A percentile compares a stretch with the other conserved stretches of the same genome.
Evolutionary conservation across 2,113 vertebrate species (phyloP).

Genomic region (Carassius gibelio): DNA sequence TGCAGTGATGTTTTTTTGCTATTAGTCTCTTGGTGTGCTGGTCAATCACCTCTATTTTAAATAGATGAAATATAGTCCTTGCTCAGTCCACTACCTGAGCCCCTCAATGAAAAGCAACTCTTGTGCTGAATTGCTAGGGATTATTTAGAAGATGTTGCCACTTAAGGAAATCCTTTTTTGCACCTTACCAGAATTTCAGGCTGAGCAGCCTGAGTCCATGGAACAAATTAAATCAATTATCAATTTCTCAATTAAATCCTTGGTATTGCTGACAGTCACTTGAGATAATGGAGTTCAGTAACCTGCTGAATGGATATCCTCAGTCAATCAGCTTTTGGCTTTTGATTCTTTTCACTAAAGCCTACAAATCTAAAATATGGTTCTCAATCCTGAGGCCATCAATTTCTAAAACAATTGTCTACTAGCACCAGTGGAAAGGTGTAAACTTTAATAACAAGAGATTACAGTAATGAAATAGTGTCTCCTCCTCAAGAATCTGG

Average conservation of each 20-base stretch:
- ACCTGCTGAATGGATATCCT: neutral
- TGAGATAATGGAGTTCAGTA: conserved; percentile 3
- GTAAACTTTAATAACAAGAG: neutral
- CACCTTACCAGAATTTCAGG: conserved; percentile 20
- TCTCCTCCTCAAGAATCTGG: neutral
- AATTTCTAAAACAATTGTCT: neutral
- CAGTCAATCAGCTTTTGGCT: neutral
- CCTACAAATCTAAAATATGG: conserved; percentile 3
- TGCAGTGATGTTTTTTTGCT: conserved; percentile 30
- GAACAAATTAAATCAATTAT: conserved; percentile 59
- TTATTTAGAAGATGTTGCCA: conserved; percentile 58
- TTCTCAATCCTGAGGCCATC: neutral
- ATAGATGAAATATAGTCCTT: conserved; percentile 40
- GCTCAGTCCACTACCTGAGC: conserved; percentile 34
- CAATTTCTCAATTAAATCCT: conserved; percentile 52
- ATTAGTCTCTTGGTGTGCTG: conserved; percentile 46
- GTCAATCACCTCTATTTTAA: conserved; percentile 40
- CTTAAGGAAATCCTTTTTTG: conserved; percentile 54
- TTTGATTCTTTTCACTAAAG: conserved; percentile 17
- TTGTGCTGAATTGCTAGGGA: conserved; percentile 46
- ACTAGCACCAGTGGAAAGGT: neutral
- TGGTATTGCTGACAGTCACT: neutral
- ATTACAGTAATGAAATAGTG: neutral
- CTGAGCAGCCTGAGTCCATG: conserved; percentile 7
- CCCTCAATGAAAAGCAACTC: conserved; percentile 24